Evolutionary conservation across 2,113 vertebrate species (phyloP).

Genomic region (Triplophysa siluroides): DNA sequence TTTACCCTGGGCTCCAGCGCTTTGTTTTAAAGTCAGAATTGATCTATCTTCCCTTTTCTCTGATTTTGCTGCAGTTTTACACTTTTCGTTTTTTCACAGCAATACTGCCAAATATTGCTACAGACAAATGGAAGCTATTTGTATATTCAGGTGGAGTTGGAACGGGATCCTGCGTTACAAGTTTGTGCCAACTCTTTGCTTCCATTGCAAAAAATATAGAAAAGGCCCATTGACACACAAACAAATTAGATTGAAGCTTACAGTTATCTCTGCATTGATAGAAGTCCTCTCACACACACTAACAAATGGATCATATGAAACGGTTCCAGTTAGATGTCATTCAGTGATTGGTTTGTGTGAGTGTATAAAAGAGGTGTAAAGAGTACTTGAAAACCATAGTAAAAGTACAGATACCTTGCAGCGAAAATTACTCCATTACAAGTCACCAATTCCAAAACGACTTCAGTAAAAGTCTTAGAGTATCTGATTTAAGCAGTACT

Average conservation of each 20-base stretch:
- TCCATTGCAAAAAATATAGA: neutral
- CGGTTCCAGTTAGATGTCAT: neutral
- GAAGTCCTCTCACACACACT: slow-evolving; percentile 19
- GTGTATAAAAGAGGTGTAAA: neutral
- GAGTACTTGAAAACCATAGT: no score
- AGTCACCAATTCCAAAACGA: no score
- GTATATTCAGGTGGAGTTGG: slow-evolving; percentile 1
- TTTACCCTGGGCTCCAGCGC: slow-evolving; percentile 29
- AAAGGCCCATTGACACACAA: neutral
- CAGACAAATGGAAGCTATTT: neutral
- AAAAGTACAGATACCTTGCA: no score
- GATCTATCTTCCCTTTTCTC: neutral
- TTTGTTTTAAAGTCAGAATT: slow-evolving; percentile 35
- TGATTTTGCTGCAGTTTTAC: slow-evolving; percentile 19
- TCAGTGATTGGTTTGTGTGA: neutral
- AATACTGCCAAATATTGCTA: neutral
- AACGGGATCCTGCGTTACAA: neutral
- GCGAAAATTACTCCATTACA: no score
- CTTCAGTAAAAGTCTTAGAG: no score
- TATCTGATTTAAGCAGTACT: no score
- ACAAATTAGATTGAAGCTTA: neutral
- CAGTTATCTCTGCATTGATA: neutral
- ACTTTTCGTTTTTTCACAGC: neutral
- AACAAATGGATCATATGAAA: neutral
- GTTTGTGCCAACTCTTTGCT: neutral